Percentiles rank a stretch among this genome's conserved stretches.
These are phyloP conservation scores for Xestia sexstrigata DNA, from an alignment of 2,888 invertebrate species.

Conservation along the genomic window DNA sequence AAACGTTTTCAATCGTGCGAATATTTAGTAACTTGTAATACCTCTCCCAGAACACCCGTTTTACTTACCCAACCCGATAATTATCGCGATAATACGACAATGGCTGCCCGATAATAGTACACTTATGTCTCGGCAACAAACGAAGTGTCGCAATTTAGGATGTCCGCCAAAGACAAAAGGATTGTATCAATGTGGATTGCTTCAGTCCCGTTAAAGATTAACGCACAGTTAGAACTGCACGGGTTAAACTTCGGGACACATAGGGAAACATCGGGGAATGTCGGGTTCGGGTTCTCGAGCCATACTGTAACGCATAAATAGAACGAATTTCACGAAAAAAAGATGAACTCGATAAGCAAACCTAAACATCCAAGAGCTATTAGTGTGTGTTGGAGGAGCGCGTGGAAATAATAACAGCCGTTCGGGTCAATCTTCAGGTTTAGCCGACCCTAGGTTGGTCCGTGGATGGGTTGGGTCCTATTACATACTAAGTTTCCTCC, in stretches of 20 bases:
- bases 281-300: no score
- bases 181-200: constrained; percentile 30
- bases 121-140: constrained; percentile 21
- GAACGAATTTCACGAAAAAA: no score
- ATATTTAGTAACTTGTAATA: neutral
- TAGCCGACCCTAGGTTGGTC: no score
- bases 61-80: constrained; percentile 28
- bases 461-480: no score
- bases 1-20: neutral
- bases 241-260: neutral
- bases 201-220: neutral
- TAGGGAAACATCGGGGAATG: no score
- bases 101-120: constrained; percentile 27
- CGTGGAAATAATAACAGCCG: no score
- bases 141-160: constrained; percentile 33
- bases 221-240: neutral
- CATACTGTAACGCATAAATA: no score
- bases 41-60: neutral
- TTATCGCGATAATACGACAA: constrained; percentile 34
- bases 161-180: constrained; percentile 48
- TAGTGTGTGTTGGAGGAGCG: no score
- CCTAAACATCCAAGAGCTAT: neutral
- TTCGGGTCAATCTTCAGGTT: no score
- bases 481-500: no score
- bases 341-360: no score